phyloP scores from a whole-genome alignment of 2,888 invertebrate genomes.

The Coelinius sp. region DNA sequence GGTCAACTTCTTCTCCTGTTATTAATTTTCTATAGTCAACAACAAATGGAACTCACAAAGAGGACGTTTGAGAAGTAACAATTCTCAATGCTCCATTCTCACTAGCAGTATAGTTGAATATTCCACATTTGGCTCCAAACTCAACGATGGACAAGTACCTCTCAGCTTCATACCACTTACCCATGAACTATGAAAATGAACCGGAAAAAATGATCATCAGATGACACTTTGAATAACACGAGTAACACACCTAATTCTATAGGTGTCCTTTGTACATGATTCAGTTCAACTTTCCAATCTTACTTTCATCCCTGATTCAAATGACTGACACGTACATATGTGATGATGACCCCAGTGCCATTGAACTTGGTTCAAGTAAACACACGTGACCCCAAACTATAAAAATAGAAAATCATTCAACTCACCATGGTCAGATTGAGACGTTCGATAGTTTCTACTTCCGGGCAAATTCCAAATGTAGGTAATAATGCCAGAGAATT shows the following conservation, averaged over 20 bases:
- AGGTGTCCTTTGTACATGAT: too few relatives aligned
- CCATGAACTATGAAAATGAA: slow-evolving; percentile 79
- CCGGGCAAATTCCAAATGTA: slow-evolving; percentile 77
- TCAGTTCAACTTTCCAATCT: neutral
- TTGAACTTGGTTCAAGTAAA: neutral
- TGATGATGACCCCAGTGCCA: neutral
- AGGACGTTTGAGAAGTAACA: slow-evolving; percentile 71
- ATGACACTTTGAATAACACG: slow-evolving; percentile 32
- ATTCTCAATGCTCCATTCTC: slow-evolving; percentile 71
- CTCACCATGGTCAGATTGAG: slow-evolving; percentile 76
- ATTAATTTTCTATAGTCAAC: too few relatives aligned
- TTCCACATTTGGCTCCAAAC: slow-evolving; percentile 83
- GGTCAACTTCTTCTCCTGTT: too few relatives aligned
- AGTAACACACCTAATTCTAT: neutral
- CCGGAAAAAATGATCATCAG: neutral
- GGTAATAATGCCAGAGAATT: slow-evolving; percentile 74
- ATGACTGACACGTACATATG: neutral
- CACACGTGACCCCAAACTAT: neutral
- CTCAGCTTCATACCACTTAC: slow-evolving; percentile 84
- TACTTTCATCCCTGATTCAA: neutral
- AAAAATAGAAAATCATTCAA: slow-evolving; percentile 7
- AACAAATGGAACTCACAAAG: slow-evolving; percentile 71
- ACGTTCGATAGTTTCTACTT: slow-evolving; percentile 74
- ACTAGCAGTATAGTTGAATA: slow-evolving; percentile 76
- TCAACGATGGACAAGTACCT: slow-evolving; percentile 85